Base-by-base conservation (phyloP, 2,113 vertebrate genomes). In the Phaethon lepturus region DNA sequence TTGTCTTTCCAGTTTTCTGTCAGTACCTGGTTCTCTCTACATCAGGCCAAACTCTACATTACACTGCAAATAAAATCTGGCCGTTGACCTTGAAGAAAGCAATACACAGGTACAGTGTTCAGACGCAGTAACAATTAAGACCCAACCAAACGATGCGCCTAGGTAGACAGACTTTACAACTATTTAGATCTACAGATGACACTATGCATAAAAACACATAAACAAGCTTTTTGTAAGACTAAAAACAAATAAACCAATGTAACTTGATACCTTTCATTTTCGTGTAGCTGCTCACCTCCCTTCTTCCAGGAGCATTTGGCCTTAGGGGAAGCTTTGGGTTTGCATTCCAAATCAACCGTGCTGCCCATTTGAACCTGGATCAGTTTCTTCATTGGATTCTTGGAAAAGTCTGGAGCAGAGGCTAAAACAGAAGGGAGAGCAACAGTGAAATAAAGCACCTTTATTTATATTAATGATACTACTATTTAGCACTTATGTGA, bases 361-460 rank as follows among this genome's bases (percentile, higher is more conserved):
- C 98, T 99, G 95, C 99, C 99, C 77, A 98, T 98, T 55, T 99
- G 99, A 79, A 98, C 99, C 96, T 99, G 99, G 96, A 99, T 97
- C 97, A 99, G 59, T 92, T 96, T 97, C 90, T 95, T 99, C 98
- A 99, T 98, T 17, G 99, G 98, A 73, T 97, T 99, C 97, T 97
- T 98, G 80, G 99, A 99, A 98, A 99, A 99, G 96, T 98, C 99
- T 42, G 99, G 99, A 88, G 99, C 98, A 76, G 99, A 99, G 38
- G 99, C 99, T 99, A 90, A n/a, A 97, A 94, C n/a, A 89, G 69
- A 82, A 75, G 55, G 44, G 72, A 62, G 1, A 76, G 42, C 26
- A 90, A 76, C 1, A 73, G 71, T 93, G 62, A 95, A 96, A 95
- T 35, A 78, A 90, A 90, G 47, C 67, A 68, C 38, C n/a, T 95